Base-by-base conservation (phyloP, 1,140 invertebrate species). In the Palaemon carinicauda region DNA sequence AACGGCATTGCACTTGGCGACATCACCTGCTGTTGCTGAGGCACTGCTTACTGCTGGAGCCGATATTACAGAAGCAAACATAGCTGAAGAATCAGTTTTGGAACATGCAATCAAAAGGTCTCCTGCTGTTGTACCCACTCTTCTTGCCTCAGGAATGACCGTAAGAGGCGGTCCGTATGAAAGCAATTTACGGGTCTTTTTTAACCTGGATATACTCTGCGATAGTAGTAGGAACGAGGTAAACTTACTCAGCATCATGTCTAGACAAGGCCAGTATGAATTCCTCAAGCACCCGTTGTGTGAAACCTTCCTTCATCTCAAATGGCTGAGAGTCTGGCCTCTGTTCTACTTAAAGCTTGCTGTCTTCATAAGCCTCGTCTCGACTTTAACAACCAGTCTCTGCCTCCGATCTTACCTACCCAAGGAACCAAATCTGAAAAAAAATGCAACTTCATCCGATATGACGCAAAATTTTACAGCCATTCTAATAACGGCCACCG, bases 1-100 rank as follows among this genome's bases (percentile, higher is more conserved):
- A 24, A 69, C 65, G 65, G 24, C 65, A 3, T 21, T 69, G 24
- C 65, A 69, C 7, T 96, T 0, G 96, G 96, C 90, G 95, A 96
- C 41, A 91, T 96, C 21, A 95, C 95, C 0, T 94, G 95, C 86
- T 96, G 95, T 90, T 50, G 96, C 96, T 0, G 95, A 96, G 90
- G 93, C 95, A 60, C 91, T 98, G 24, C 95, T 97, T 24, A 95
- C 94, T 90, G 94, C 95, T 90, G 96, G 96, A 1, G 96, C 96
- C 75, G 95, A 97, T 92, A 94, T 97, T 0, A 96, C 95, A 9
- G 95, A 95, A 0, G 94, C 95, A 89, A 96, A 95, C 14, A 95
- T 95, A 90, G 96, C 95, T 89, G 96, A 96, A 31, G 95, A 95
- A 88, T 95, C 95, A 5, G 95, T 95, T 7, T 91, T 97, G 53